Base-by-base conservation (phyloP, 2,888 invertebrate genomes). In the Plebejus anna region DNA sequence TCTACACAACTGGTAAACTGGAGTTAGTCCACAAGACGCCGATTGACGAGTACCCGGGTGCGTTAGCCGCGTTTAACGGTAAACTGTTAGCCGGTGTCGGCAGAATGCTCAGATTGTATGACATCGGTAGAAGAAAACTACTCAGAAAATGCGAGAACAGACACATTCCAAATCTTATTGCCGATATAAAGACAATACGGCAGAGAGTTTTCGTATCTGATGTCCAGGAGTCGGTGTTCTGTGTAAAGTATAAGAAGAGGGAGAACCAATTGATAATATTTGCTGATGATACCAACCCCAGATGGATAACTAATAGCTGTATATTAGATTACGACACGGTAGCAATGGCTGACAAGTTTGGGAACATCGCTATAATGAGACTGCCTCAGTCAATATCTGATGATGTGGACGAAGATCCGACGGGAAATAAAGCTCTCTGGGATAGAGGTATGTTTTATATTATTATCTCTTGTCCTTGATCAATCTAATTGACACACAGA, bases 331-430 rank as follows among this genome's bases (percentile, higher is more conserved):
- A 99, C 84, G 98, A 98, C 86, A 99, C 99, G 0, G 97, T 99
- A 22, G 99, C 99, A 0, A 96, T 98, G 78, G 98, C 98, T 7
- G 99, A 99, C 89, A 99, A 99, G 90, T 99, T 99, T 94, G 99
- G 99, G 55, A 99, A 99, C 87, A 95, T 99, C 81, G 96, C 97
- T 77, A 96, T 99, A 77, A 97, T 99, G 84, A 95, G 99, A 71
- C 88, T 99, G 77, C 98, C 99, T 0, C 96, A 97, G 76, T 98
- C 98, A 78, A 97, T 98, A 1, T 97, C 97, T 42, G 99, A 99
- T 90, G 99, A 99, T 87, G 98, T 99, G 0, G 99, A 99, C 88
- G 99, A 99, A 90, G 99, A 99, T 92, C 99, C 99, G 0, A 99
- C 99, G 0, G 99, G 99, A 71, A 99, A 98, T 85, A 99, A 99